Percentiles rank a stretch among this genome's conserved stretches.
Evolutionary conservation across 2,888 invertebrate species (phyloP).

Genomic region (Neuroscelio doddi): DNA sequence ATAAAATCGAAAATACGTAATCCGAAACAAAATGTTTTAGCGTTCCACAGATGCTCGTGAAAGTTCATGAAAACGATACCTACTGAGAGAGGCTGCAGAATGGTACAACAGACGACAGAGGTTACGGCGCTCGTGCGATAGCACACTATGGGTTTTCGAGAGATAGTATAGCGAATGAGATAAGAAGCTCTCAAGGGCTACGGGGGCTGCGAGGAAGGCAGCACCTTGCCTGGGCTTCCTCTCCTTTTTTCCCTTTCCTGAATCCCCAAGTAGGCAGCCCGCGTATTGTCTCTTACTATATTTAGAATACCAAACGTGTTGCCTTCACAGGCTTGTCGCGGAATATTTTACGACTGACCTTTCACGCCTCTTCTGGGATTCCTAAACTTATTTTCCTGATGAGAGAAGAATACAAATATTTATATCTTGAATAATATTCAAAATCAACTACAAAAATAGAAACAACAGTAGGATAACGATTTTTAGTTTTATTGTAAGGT

Average conservation of each 20-base stretch:
- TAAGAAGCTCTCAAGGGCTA: constrained; percentile 23
- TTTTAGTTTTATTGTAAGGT: too few species aligned
- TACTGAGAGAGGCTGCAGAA: constrained; percentile 7
- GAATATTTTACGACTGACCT: constrained; percentile 40
- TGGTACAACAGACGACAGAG: constrained; percentile 3
- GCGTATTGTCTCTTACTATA: constrained; percentile 46
- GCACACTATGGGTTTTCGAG: constrained; percentile 23
- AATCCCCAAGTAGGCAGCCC: constrained; percentile 30
- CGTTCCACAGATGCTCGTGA: constrained; percentile 3
- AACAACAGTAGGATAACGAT: too few species aligned
- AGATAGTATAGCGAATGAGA: constrained; percentile 26
- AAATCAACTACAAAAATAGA: too few species aligned
- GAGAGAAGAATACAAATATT: too few species aligned
- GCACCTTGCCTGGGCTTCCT: constrained; percentile 22
- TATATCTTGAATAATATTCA: too few species aligned
- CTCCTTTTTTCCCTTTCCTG: constrained; percentile 30
- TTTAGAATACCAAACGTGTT: constrained; percentile 46
- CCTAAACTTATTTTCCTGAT: too few species aligned
- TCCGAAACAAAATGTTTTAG: not conserved
- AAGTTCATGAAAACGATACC: constrained; percentile 16
- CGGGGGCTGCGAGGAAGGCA: constrained; percentile 1
- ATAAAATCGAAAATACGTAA: too few species aligned
- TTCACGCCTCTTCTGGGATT: constrained; percentile 30
- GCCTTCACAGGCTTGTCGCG: constrained; percentile 28
- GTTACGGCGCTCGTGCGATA: constrained; percentile 23